Evolutionary conservation across 35 echinoderm and acorn worm genomes (phyloP), one percentile per base, ranked within the genome.

Genomic region (Acanthaster planci): DNA sequence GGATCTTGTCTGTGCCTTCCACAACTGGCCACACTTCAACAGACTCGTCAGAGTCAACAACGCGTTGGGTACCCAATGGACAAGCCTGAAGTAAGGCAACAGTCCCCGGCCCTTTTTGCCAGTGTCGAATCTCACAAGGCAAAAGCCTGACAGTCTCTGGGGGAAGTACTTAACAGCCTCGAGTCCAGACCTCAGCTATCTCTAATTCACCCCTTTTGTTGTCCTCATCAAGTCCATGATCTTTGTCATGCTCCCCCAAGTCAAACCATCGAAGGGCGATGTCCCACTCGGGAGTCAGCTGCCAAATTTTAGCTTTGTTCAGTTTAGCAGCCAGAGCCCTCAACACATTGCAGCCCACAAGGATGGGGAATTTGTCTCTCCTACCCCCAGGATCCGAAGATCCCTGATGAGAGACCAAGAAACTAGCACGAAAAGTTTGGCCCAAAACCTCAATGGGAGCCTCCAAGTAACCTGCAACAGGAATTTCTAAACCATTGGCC

Each of bases 311-410:
- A 22, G 7, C 7, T 64, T 64, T 14, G 0, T 31, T 64, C 1
- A 64, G 30, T 22, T 31, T 7, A 64, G 59, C 9, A 26, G 21
- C 21, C 22, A 64, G 9, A 8, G 8, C 30, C 8, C 59, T n/a
- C 59, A 64, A 64, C 22, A 64, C 59, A 64, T 64, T 64, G 30
- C 59, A 64, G 2, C 59, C 59, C 9, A 64, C 7, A n/a, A 64
- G 59, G 30, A 64, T 23, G 30, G 59, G 59, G 22, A 64, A 64
- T 26, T 14, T 31, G 7, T 64, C 59, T 64, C 30, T 64, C 30
- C 59, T 64, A 22, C 59, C 59, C 30, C 21, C 21, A 18, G 59
- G 21, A 26, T n/a, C 59, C 53, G 53, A n/a, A 64, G 59, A 64
- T 64, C 22, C 59, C 21, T 64, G 21, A n/a, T 64, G 21, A 22